Conservation (phyloP, 2,113 vertebrate genomes). For the Narcine bancroftii region DNA sequence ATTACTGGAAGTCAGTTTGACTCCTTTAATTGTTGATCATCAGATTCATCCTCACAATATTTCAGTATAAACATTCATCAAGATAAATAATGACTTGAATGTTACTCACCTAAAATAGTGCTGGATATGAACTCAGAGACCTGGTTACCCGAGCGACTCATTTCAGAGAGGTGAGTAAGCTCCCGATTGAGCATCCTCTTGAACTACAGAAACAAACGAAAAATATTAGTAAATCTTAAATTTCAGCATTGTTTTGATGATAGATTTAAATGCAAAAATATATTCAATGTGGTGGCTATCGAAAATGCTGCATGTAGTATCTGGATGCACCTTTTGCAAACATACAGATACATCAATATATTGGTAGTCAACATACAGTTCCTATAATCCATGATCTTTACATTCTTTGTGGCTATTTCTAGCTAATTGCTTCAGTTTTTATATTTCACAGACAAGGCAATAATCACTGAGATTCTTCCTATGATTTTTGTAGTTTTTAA, state of each 20-base stretch:
- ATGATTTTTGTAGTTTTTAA: background rate
- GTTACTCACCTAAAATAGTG: constrained; percentile 89
- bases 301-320: background rate
- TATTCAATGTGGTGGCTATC: background rate
- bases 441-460: background rate
- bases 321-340: background rate
- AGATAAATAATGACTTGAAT: background rate
- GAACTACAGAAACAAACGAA: constrained; percentile 66
- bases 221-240: constrained; percentile 4
- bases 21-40: background rate
- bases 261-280: background rate
- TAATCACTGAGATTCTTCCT: background rate
- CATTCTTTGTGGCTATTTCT: background rate
- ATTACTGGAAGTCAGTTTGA: background rate
- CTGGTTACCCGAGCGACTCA: constrained; percentile 97
- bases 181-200: constrained; percentile 98
- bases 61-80: background rate
- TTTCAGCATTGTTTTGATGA: background rate
- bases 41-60: background rate
- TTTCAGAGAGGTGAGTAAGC: constrained; percentile 93
- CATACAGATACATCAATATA: background rate
- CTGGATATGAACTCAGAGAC: constrained; percentile 97
- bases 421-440: background rate
- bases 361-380: background rate
- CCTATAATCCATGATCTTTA: background rate